Percentiles rank a stretch among this genome's conserved stretches.
phyloP scores from a whole-genome alignment of 2,888 invertebrate genomes.

The Conchocele bisecta region DNA sequence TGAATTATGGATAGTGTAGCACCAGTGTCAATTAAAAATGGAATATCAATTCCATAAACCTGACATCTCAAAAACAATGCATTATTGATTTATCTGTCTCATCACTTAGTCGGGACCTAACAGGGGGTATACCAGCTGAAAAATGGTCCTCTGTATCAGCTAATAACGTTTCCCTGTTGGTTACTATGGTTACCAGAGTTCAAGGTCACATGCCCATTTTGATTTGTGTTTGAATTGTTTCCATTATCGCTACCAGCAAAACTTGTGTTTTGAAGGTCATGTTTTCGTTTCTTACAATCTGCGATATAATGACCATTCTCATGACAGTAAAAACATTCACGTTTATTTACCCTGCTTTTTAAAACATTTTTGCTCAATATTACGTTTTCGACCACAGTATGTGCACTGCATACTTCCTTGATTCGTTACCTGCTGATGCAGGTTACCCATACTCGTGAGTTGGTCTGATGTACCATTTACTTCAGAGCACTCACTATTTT shows the following conservation, averaged over 20 bases:
- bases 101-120: background rate
- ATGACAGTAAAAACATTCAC: background rate
- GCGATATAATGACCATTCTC: background rate
- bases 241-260: background rate
- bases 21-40: background rate
- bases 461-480: background rate
- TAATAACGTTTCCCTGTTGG: background rate
- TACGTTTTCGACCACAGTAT: background rate
- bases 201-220: background rate
- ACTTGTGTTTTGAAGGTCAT: background rate
- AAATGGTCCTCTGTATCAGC: slow-evolving; percentile 1
- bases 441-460: background rate
- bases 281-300: background rate
- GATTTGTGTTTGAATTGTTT: background rate
- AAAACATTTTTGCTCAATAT: background rate
- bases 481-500: background rate
- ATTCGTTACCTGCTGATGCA: background rate
- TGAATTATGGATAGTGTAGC: background rate
- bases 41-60: background rate
- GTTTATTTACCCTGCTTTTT: background rate
- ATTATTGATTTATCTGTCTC: background rate
- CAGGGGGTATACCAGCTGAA: background rate
- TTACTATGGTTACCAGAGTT: background rate
- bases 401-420: background rate
- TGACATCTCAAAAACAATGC: no score